Conservation (phyloP, 2,113 vertebrate genomes). For the Oreochromis spilurus region DNA sequence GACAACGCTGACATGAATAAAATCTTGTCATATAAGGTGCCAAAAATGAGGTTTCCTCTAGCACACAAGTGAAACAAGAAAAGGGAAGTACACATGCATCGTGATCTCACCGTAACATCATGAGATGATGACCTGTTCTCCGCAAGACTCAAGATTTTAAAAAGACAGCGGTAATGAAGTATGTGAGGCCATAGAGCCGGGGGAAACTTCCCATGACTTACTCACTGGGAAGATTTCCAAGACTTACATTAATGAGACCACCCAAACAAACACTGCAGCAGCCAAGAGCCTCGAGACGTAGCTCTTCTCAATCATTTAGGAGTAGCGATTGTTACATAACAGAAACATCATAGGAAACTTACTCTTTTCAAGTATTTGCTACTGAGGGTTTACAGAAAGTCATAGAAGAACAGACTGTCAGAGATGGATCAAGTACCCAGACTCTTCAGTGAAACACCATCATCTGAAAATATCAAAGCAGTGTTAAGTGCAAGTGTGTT, state of each 20-base stretch:
- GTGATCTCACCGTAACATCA: background rate
- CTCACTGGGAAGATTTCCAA: conserved; percentile 39
- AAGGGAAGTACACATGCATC: background rate
- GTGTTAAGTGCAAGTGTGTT: background rate
- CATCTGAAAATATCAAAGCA: background rate
- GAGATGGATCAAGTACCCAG: background rate
- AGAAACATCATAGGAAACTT: background rate
- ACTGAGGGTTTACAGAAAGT: background rate
- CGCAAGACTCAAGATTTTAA: background rate
- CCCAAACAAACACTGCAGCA: conserved; percentile 5
- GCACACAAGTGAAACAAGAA: background rate
- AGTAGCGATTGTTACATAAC: background rate
- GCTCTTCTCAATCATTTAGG: background rate
- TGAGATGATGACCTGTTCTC: background rate
- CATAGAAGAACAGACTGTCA: background rate
- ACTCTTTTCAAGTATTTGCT: background rate
- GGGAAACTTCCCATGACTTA: conserved; percentile 45
- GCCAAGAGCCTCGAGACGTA: background rate
- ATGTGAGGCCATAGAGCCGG: background rate
- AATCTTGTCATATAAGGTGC: background rate
- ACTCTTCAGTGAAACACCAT: background rate
- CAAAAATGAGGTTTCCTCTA: background rate
- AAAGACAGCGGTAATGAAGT: background rate
- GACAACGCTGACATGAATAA: background rate
- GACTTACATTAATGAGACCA: conserved; percentile 4